phyloP scores from a whole-genome alignment of 1,140 invertebrate genomes.

The Solen grandis region DNA sequence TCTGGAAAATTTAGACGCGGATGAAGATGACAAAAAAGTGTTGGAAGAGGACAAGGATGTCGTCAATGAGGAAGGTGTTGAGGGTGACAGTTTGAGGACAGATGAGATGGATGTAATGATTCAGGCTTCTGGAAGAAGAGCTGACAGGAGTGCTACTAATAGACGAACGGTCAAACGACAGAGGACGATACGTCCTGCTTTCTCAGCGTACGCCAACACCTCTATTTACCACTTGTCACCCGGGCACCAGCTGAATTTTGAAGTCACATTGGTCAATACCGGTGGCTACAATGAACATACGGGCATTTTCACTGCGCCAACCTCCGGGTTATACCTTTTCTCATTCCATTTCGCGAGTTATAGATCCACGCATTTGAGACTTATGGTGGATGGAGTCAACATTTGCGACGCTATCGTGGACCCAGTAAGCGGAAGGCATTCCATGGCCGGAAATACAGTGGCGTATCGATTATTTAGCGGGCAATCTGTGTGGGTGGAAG shows the following conservation, averaged over 20 bases:
- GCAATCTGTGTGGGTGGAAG: conserved; percentile 2
- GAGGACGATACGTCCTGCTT: no score
- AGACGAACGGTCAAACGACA: no score
- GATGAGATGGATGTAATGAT: no score
- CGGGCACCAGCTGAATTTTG: background rate
- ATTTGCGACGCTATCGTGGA: conserved; percentile 18
- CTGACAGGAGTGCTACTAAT: no score
- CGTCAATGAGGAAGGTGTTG: no score
- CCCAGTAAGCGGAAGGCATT: background rate
- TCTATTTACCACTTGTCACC: conserved; percentile 1
- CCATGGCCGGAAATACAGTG: conserved; percentile 20
- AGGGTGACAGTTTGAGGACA: no score
- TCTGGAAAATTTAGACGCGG: no score
- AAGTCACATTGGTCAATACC: conserved; percentile 6
- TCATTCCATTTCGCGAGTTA: conserved; percentile 3
- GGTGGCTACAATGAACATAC: conserved; percentile 8
- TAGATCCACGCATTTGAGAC: background rate
- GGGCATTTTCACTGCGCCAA: conserved; percentile 15
- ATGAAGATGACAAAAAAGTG: no score
- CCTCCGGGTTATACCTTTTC: conserved; percentile 21
- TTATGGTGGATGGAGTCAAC: conserved; percentile 15
- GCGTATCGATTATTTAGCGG: conserved; percentile 6
- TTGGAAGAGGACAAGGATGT: no score
- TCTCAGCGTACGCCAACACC: background rate
- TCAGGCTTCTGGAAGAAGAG: no score